Conservation (phyloP, 2,113 vertebrate genomes). For the Pedetes capensis region DNA sequence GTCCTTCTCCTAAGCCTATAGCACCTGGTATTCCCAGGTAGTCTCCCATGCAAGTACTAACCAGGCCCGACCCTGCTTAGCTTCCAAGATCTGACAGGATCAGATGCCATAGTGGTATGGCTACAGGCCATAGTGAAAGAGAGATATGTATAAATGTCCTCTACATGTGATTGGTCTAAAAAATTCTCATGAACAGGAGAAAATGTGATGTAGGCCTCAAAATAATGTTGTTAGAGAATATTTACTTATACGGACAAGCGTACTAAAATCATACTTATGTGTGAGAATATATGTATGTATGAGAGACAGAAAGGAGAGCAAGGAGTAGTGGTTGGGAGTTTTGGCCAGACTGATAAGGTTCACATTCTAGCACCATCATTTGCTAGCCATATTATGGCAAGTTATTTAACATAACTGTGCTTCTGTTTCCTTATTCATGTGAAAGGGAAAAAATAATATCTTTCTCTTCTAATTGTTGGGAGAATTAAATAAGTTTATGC, state of each 20-base stretch:
- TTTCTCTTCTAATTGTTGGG: neutral
- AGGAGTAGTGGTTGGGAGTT: neutral
- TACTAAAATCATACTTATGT: neutral
- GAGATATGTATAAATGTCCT: neutral
- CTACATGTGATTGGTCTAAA: neutral
- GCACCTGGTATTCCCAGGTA: too few relatives aligned
- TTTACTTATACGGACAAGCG: constrained; percentile 8
- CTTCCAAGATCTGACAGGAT: too few relatives aligned
- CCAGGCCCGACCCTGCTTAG: too few relatives aligned
- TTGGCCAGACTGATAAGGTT: neutral
- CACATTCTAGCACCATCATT: neutral
- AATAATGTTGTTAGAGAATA: neutral
- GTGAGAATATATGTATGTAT: neutral
- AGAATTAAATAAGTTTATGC: neutral
- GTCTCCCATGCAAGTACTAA: too few relatives aligned
- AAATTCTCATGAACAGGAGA: neutral
- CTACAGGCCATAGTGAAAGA: too few relatives aligned
- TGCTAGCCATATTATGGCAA: neutral
- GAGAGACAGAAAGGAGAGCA: neutral
- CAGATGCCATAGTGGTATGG: too few relatives aligned
- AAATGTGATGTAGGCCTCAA: neutral
- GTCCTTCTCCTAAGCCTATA: too few relatives aligned
- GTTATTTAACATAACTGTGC: neutral
- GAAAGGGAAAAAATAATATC: neutral
- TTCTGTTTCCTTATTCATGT: neutral